These are phyloP conservation scores for Luscinia megarhynchos DNA, from an alignment of 2,797 vertebrate genomes.

Conservation along the genomic window DNA sequence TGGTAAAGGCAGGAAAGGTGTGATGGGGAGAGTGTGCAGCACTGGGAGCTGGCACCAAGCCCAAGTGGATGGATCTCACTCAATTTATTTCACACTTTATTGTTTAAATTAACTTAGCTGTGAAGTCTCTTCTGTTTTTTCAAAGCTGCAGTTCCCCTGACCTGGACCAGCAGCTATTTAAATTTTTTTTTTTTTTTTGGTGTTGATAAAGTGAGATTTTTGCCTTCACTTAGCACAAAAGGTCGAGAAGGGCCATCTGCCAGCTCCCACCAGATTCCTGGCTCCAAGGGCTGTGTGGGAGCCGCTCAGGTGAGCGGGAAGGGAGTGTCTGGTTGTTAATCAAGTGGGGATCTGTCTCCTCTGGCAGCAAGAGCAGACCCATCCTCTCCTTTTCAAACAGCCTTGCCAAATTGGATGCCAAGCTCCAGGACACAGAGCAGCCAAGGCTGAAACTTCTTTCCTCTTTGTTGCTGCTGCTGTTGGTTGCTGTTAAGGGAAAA, in stretches of 20 bases:
- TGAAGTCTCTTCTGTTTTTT: background rate
- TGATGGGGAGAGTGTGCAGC: fast-evolving
- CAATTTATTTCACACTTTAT: background rate
- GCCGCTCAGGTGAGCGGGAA: background rate
- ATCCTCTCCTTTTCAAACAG: background rate
- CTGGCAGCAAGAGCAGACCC: background rate
- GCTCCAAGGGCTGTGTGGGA: background rate
- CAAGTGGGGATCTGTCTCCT: background rate
- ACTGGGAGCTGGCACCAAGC: background rate
- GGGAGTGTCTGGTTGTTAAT: background rate
- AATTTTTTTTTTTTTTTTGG: background rate
- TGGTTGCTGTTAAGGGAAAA: background rate
- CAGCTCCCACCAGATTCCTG: conserved; percentile 17
- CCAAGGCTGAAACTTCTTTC: background rate
- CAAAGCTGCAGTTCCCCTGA: background rate
- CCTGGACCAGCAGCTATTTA: background rate
- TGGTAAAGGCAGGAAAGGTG: background rate
- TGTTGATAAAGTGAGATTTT: background rate
- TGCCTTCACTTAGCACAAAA: background rate
- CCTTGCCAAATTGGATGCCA: background rate
- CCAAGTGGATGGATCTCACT: background rate
- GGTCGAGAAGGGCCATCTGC: background rate
- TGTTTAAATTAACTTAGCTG: conserved; percentile 20
- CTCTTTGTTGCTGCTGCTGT: background rate
- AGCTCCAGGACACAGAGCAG: background rate